Base-by-base conservation (phyloP, 2,888 invertebrate genomes). In the Cinara cedri region DNA sequence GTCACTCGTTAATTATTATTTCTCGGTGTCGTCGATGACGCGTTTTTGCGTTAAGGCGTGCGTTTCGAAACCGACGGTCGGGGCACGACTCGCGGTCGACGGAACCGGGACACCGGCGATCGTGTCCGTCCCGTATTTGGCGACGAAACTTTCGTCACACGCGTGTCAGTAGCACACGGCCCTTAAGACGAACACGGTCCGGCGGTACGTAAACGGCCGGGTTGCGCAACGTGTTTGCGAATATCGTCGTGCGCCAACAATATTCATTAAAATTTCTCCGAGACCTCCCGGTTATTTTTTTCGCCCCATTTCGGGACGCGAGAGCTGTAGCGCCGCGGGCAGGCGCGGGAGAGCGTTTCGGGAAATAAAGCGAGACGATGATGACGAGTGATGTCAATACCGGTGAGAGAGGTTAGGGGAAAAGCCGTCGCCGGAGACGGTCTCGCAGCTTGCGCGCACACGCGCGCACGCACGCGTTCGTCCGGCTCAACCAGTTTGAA, bases 111-210 rank as follows among this genome's bases (percentile, higher is more conserved):
- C 16, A 51, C 16, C 16, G 34, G 3, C 51, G 8, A n/a, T 51
- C 51, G 51, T n/a, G 51, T 51, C 44, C 19, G 71, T 26, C 55
- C 72, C 72, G 46, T 72, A 72, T 72, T 72, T 72, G 72, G 72
- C 49, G 60, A 72, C 34, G 6, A 34, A 3, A 26, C 24, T 46
- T 21, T 46, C 19, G 44, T 60, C n/a, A 26, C 16, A 44, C n/a
- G 55, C 24, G 26, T 57, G 72, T 72, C 24, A 72, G 60, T 72
- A 4, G 60, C 62, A 49, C 72, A 49, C 72, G 72, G 62, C 72
- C 62, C 72, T 62, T 72, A 49, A n/a, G n/a, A n/a, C 19, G 26
- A 3, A 42, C 14, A n/a, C n/a, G 72, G 49, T 26, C 26, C n/a
- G 62, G n/a, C n/a, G 11, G 62, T 10, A n/a, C n/a, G n/a, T n/a